phyloP scores from a whole-genome alignment of 2,797 vertebrate species.

The Glossophaga mutica region DNA sequence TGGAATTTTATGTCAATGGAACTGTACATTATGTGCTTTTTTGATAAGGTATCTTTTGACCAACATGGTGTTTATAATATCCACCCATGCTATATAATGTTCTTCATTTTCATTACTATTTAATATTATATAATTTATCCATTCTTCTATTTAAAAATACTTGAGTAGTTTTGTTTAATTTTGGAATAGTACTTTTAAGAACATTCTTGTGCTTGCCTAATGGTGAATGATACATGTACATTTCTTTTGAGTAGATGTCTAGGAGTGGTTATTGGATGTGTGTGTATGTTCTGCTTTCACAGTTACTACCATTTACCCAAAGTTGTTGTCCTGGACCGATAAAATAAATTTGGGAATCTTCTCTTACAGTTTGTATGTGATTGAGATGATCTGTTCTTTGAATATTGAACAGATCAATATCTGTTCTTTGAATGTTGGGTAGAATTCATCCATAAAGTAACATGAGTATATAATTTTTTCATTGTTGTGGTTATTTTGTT shows the following conservation, averaged over 20 bases:
- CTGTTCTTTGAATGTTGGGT: background rate
- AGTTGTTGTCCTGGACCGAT: background rate
- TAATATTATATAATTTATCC: background rate
- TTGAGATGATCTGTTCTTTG: background rate
- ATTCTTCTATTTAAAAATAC: background rate
- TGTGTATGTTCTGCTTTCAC: background rate
- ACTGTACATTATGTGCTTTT: background rate
- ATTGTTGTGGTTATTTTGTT: background rate
- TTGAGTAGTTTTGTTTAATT: background rate
- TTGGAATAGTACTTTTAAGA: background rate
- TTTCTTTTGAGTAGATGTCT: background rate
- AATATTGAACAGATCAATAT: too few relatives aligned
- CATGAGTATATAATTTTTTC: background rate
- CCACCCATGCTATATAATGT: background rate
- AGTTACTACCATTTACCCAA: background rate
- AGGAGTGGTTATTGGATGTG: background rate
- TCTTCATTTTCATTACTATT: background rate
- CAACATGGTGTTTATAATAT: background rate
- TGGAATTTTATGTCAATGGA: background rate
- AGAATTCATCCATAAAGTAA: background rate
- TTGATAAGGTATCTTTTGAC: background rate
- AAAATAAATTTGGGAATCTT: background rate
- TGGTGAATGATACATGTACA: background rate
- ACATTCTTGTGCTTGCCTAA: background rate
- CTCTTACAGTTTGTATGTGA: background rate